phyloP scores from a whole-genome alignment of 2,888 invertebrate genomes.

The Clusia tigrina region DNA sequence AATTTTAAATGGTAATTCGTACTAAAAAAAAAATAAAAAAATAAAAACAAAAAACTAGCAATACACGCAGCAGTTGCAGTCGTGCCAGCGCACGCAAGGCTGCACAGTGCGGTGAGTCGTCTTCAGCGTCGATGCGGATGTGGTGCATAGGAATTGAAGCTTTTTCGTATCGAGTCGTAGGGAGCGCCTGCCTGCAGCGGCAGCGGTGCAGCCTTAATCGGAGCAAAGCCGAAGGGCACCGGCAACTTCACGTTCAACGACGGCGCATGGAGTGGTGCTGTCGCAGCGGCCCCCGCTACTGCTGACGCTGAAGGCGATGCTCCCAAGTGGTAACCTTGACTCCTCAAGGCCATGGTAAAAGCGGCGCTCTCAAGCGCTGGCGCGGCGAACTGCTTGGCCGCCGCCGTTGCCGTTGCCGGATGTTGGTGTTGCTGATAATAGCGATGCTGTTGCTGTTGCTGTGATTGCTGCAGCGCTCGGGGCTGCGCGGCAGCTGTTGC shows the following conservation, averaged over 20 bases:
- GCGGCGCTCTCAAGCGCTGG: constrained; percentile 55
- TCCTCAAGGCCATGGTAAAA: constrained; percentile 52
- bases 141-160: constrained; percentile 53
- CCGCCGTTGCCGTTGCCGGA: constrained; percentile 17
- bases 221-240: constrained; percentile 52
- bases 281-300: constrained; percentile 13
- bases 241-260: constrained; percentile 55
- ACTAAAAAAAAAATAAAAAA: neutral
- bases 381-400: constrained; percentile 43
- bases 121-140: constrained; percentile 40
- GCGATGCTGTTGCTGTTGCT: constrained; percentile 21
- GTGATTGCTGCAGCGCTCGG: constrained; percentile 16
- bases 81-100: too few relatives aligned
- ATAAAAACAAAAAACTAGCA: too few relatives aligned
- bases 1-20: neutral
- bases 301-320: constrained; percentile 18
- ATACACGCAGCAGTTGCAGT: too few relatives aligned
- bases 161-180: constrained; percentile 47
- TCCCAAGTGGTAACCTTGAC: constrained; percentile 50
- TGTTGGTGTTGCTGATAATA: constrained; percentile 17
- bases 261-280: constrained; percentile 39
- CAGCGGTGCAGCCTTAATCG: constrained; percentile 51
- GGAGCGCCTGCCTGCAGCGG: constrained; percentile 56
- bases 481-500: constrained; percentile 14
- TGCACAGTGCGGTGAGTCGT: neutral